Evolutionary conservation across 2,888 invertebrate species (phyloP).

Genomic region (Chouioia cunea): DNA sequence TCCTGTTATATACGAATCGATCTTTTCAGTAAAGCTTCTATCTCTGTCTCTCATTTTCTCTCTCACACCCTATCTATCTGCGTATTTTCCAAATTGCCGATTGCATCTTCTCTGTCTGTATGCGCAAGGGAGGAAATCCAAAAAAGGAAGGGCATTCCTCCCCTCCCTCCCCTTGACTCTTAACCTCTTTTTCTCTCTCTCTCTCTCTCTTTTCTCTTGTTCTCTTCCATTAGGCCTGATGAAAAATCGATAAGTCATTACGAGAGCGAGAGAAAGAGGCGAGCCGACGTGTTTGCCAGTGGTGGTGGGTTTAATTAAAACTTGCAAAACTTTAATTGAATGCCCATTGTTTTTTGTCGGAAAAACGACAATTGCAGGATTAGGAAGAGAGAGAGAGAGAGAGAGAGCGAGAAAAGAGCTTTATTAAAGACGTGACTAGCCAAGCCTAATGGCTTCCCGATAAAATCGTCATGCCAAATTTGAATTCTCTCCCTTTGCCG

Average conservation of each 20-base stretch:
- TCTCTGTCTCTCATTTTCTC: not conserved
- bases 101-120: slow-evolving; percentile 11
- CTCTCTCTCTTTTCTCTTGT: not conserved
- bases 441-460: not conserved
- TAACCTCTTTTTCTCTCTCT: slow-evolving; percentile 40
- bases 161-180: slow-evolving; percentile 36
- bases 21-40: slow-evolving; percentile 31
- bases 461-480: slow-evolving; percentile 13
- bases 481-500: slow-evolving; percentile 1
- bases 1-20: slow-evolving; percentile 37
- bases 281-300: not conserved
- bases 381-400: slow-evolving; percentile 24
- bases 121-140: slow-evolving; percentile 15
- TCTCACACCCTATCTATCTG: not conserved
- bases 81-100: slow-evolving; percentile 1
- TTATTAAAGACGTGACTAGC: no score
- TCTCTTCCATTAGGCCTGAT: slow-evolving; percentile 45
- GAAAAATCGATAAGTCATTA: slow-evolving; percentile 49
- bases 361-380: slow-evolving; percentile 43
- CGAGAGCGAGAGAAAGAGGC: slow-evolving; percentile 8
- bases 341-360: slow-evolving; percentile 51
- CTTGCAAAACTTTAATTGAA: slow-evolving; percentile 54
- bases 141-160: slow-evolving; percentile 22
- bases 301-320: slow-evolving; percentile 53
- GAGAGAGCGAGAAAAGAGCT: slow-evolving; percentile 6